A percentile compares a stretch with the other conserved stretches of the same genome.
phyloP scores from a whole-genome alignment of 2,113 vertebrate genomes.

The Cettia cetti region DNA sequence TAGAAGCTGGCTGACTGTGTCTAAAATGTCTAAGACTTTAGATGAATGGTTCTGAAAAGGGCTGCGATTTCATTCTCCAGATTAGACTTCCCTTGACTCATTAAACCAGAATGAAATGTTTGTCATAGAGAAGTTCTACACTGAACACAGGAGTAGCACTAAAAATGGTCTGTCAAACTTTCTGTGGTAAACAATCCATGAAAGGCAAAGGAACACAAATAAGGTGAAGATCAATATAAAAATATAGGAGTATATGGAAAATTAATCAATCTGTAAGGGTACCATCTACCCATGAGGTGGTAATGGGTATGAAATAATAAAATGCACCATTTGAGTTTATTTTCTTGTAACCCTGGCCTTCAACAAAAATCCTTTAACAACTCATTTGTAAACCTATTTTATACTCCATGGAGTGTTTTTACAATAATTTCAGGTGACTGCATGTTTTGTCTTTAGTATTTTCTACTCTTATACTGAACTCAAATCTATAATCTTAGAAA shows the following conservation, averaged over 20 bases:
- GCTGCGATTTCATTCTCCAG: background rate
- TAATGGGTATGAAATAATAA: slow-evolving; percentile 27
- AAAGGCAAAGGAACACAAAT: slow-evolving; percentile 27
- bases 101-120: background rate
- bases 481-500: background rate
- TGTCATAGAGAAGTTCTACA: background rate
- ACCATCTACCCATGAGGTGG: background rate
- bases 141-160: background rate
- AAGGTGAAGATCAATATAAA: background rate
- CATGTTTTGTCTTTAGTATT: background rate
- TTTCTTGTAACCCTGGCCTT: slow-evolving; percentile 52
- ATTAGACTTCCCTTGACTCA: background rate
- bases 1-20: background rate
- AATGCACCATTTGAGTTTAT: slow-evolving; percentile 65
- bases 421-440: background rate
- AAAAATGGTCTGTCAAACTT: background rate
- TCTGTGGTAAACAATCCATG: background rate
- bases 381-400: background rate
- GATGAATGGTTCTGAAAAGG: background rate
- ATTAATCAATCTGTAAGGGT: background rate
- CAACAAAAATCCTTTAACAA: background rate
- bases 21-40: background rate
- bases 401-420: background rate
- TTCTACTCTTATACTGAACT: background rate
- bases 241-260: background rate